Conservation (phyloP, 2,888 invertebrate genomes). For the Volucella inanis region DNA sequence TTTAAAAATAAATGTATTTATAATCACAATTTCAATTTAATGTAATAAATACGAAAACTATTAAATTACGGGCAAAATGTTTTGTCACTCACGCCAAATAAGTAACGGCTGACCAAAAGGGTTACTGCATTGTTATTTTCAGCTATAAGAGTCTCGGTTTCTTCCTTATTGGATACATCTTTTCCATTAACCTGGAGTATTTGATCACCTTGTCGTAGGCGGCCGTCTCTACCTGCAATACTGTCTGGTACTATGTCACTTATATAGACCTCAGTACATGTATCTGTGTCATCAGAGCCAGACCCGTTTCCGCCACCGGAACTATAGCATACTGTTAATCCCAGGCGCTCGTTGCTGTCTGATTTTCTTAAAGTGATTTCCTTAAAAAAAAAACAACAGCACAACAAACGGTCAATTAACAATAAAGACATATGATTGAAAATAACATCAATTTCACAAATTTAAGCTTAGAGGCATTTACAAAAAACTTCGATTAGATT, state of each 20-base stretch:
- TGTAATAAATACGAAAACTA: background rate
- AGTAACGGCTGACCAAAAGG: slow-evolving; percentile 85
- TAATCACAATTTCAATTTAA: background rate
- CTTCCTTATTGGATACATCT: slow-evolving; percentile 85
- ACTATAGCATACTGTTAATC: slow-evolving; percentile 87
- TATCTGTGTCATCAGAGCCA: slow-evolving; percentile 84
- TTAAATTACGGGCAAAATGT: slow-evolving; percentile 7
- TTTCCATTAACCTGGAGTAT: slow-evolving; percentile 86
- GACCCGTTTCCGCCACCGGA: slow-evolving; percentile 85
- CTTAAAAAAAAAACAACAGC: slow-evolving; percentile 80
- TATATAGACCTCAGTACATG: slow-evolving; percentile 86
- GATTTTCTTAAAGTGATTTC: slow-evolving; percentile 87
- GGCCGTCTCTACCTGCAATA: slow-evolving; percentile 85
- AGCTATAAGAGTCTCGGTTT: slow-evolving; percentile 86
- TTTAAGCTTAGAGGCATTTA: background rate
- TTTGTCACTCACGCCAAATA: slow-evolving; percentile 83
- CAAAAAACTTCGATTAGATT: background rate
- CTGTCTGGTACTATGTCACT: slow-evolving; percentile 86
- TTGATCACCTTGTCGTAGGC: slow-evolving; percentile 86
- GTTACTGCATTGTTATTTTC: slow-evolving; percentile 85
- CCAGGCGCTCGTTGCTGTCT: slow-evolving; percentile 86
- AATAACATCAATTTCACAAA: no score
- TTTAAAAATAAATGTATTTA: background rate
- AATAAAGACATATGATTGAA: no score
- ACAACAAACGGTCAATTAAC: background rate